These are phyloP conservation scores for Coremacera marginata DNA, from an alignment of 2,888 invertebrate genomes.

Conservation along the genomic window DNA sequence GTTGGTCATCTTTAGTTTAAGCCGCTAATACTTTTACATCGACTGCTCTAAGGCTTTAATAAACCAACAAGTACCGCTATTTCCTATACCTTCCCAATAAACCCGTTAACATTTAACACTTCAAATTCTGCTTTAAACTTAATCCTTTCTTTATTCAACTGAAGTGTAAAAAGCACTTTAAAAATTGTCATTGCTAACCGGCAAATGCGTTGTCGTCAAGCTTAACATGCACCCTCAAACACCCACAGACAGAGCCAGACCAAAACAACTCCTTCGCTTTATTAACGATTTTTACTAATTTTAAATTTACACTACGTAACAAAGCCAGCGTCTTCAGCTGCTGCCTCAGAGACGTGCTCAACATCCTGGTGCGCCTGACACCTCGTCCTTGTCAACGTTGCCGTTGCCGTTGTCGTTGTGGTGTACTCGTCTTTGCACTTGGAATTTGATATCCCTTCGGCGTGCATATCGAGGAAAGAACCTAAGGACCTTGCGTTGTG, in stretches of 20 bases:
- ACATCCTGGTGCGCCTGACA: slow-evolving; percentile 35
- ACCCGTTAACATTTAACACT: slow-evolving; percentile 44
- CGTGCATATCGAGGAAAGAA: slow-evolving; percentile 39
- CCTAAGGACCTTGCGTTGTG: slow-evolving; percentile 49
- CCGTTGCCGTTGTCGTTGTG: not conserved
- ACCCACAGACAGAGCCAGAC: not conserved
- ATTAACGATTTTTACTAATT: slow-evolving; percentile 63
- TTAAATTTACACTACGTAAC: slow-evolving; percentile 59
- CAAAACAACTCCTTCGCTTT: slow-evolving; percentile 29
- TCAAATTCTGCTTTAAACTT: slow-evolving; percentile 43
- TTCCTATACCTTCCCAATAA: not conserved
- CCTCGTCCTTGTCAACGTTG: not conserved
- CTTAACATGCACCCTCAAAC: not conserved
- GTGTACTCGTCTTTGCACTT: slow-evolving; percentile 18
- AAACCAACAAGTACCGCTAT: not conserved
- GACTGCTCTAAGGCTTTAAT: not conserved
- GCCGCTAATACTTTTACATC: not conserved
- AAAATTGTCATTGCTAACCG: slow-evolving; percentile 34
- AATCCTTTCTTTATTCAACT: slow-evolving; percentile 39
- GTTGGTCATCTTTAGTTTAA: too few relatives aligned
- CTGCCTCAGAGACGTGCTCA: slow-evolving; percentile 31
- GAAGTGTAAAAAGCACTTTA: slow-evolving; percentile 38
- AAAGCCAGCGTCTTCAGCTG: slow-evolving; percentile 46
- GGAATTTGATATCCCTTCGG: slow-evolving; percentile 51
- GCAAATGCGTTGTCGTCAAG: slow-evolving; percentile 10